Conservation (phyloP, 2,113 vertebrate species). For the Corapipo altera region DNA sequence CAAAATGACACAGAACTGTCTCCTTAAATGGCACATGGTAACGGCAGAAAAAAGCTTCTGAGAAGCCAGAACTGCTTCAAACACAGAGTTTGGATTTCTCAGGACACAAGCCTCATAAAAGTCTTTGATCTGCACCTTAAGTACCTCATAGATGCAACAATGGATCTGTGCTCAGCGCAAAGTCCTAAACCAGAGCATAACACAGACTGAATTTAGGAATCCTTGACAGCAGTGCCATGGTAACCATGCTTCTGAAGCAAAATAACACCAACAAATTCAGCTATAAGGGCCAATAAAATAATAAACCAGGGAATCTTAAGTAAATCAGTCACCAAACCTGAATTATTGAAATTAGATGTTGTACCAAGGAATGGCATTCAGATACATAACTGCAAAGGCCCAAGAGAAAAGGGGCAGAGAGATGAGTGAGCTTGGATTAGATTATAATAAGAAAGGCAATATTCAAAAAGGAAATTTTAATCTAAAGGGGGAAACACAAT, state of each 20-base stretch:
- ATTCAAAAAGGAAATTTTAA: not conserved
- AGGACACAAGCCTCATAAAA: not conserved
- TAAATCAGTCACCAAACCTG: not conserved
- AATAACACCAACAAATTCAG: not conserved
- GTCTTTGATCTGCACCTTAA: not conserved
- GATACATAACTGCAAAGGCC: not conserved
- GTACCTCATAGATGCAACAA: not conserved
- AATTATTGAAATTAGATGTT: not conserved
- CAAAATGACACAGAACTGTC: fast-evolving
- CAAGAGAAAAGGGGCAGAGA: not conserved
- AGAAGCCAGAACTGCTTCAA: not conserved
- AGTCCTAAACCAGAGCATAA: not conserved
- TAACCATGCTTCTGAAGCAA: not conserved
- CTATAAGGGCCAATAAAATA: not conserved
- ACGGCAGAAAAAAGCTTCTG: not conserved
- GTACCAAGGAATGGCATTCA: not conserved
- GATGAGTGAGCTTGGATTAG: not conserved
- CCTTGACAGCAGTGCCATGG: not conserved
- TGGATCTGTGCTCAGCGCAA: not conserved
- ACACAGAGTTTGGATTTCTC: not conserved
- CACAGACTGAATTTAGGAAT: not conserved
- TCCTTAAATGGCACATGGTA: not conserved
- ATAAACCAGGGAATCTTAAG: not conserved
- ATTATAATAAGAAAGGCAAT: not conserved
- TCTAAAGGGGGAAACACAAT: not conserved